phyloP scores from a whole-genome alignment of 2,113 vertebrate species.

The Megaceryle torquata region DNA sequence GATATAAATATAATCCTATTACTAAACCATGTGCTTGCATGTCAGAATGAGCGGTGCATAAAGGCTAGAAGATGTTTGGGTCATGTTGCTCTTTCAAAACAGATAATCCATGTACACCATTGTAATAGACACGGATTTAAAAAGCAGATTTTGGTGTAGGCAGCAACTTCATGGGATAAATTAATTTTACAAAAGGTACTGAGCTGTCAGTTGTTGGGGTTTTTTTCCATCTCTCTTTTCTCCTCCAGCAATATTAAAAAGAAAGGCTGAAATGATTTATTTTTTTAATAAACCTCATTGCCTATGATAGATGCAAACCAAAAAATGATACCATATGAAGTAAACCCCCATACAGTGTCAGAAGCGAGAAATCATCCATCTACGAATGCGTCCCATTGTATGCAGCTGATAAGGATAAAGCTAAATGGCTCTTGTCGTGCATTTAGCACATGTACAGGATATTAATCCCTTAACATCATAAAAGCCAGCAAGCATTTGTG shows the following conservation, averaged over 20 bases:
- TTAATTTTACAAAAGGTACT: background rate
- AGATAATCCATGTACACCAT: background rate
- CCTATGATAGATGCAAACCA: background rate
- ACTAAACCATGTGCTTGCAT: background rate
- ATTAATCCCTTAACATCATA: background rate
- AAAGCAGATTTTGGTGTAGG: background rate
- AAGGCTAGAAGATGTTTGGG: background rate
- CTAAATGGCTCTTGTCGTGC: background rate
- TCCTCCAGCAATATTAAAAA: background rate
- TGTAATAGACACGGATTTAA: background rate
- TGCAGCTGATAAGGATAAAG: background rate
- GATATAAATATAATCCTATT: constrained; percentile 49
- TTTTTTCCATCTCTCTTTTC: background rate
- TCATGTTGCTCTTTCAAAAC: background rate
- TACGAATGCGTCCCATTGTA: background rate
- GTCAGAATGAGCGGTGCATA: constrained; percentile 6
- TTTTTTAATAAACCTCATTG: background rate
- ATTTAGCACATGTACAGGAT: background rate
- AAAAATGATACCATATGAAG: background rate
- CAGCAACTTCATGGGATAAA: background rate
- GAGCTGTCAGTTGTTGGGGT: background rate
- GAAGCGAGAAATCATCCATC: background rate
- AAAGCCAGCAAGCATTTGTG: background rate
- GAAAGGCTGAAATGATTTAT: background rate
- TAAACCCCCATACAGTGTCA: background rate